Percentiles rank a stretch among this genome's conserved stretches.
phyloP scores from a whole-genome alignment of 2,113 vertebrate genomes.

The Sphaerodactylus townsendi region DNA sequence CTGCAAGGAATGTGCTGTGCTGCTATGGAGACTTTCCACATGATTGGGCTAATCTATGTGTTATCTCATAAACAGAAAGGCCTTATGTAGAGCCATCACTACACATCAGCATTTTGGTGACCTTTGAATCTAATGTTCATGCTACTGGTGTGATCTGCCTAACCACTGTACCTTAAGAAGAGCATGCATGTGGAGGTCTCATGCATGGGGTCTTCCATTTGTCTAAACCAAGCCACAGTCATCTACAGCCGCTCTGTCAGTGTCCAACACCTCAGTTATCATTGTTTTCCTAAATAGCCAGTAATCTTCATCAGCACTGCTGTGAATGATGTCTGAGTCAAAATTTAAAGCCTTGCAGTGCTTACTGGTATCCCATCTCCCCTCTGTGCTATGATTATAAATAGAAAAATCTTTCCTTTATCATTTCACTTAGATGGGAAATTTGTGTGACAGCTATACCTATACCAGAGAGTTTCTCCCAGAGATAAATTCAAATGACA shows the following conservation, averaged over 20 bases:
- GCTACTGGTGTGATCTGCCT: background rate
- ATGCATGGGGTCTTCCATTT: background rate
- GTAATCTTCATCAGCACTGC: background rate
- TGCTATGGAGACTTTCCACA: no score
- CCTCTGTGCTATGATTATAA: background rate
- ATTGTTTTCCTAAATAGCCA: background rate
- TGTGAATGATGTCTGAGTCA: background rate
- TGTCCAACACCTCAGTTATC: background rate
- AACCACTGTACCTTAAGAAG: background rate
- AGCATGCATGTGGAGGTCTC: background rate
- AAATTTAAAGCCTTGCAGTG: background rate
- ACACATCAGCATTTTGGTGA: no score
- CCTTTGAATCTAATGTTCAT: background rate
- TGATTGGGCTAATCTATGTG: no score
- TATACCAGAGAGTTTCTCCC: conserved; percentile 26
- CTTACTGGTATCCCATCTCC: background rate
- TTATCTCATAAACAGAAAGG: no score
- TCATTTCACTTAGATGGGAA: background rate
- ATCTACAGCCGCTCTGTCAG: background rate
- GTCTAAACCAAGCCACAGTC: background rate
- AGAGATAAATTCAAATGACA: conserved; percentile 23
- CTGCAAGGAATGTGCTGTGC: no score
- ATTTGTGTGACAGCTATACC: conserved; percentile 22
- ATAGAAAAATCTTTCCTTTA: conserved; percentile 9
- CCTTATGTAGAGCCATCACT: no score